Evolutionary conservation across 2,113 vertebrate genomes (phyloP).

Genomic region (Periophthalmus modestus): DNA sequence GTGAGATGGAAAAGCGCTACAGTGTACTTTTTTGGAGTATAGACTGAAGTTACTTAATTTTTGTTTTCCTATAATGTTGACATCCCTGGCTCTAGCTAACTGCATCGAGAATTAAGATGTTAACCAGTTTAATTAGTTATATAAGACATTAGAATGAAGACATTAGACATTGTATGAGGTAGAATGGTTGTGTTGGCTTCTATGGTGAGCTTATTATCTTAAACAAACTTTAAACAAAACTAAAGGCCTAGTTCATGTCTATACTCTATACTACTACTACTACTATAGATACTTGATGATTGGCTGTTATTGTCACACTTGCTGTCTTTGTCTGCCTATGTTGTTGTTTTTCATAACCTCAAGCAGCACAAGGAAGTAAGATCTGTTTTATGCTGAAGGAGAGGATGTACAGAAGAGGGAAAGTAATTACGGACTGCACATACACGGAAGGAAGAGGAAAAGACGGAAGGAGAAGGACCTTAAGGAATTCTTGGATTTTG

Average conservation of each 20-base stretch:
- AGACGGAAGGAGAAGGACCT: slow-evolving; percentile 1
- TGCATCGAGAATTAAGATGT: no score
- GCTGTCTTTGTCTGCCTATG: slow-evolving; percentile 7
- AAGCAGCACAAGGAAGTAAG: slow-evolving; percentile 31
- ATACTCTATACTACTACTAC: not conserved
- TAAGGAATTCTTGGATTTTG: slow-evolving; percentile 10
- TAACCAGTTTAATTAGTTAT: no score
- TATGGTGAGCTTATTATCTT: not conserved
- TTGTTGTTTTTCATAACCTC: slow-evolving; percentile 24
- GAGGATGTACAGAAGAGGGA: slow-evolving; percentile 36
- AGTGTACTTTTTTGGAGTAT: no score
- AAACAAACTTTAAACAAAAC: not conserved
- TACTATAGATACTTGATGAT: not conserved
- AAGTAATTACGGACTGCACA: slow-evolving; percentile 48
- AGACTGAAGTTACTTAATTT: no score
- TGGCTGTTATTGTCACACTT: not conserved
- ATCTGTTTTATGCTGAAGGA: slow-evolving; percentile 31
- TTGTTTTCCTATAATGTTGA: not conserved
- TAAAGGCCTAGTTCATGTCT: not conserved
- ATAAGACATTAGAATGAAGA: not conserved
- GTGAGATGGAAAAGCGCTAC: no score
- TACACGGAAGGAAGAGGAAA: not conserved
- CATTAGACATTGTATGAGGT: not conserved
- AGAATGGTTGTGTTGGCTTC: not conserved
- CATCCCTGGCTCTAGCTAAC: not conserved